phyloP scores from a whole-genome alignment of 2,888 invertebrate genomes.

The Epinotia brunnichana region DNA sequence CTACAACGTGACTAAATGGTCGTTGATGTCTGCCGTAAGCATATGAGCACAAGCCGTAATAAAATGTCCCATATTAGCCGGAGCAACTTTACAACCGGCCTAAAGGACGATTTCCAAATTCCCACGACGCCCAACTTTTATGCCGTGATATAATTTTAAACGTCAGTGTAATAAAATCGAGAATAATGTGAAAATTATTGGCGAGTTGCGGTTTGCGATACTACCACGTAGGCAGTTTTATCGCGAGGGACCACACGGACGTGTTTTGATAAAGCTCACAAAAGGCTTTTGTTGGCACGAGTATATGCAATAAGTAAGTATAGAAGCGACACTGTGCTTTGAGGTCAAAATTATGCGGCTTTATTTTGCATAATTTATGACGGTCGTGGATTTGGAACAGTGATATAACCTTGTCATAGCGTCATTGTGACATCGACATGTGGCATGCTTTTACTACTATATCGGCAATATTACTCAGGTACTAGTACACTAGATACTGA shows the following conservation, averaged over 20 bases:
- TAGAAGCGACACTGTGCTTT: constrained; percentile 1
- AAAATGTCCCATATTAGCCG: constrained; percentile 23
- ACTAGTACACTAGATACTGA: too few relatives aligned
- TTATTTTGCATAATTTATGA: too few relatives aligned
- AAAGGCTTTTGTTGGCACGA: constrained; percentile 52
- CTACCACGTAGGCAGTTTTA: constrained; percentile 52
- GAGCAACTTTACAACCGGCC: constrained; percentile 23
- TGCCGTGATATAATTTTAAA: constrained; percentile 29
- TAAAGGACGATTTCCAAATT: constrained; percentile 41
- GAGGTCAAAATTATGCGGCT: neutral
- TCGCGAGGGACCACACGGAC: constrained; percentile 51
- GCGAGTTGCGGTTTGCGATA: constrained; percentile 40
- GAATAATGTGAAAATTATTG: constrained; percentile 41
- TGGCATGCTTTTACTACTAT: too few relatives aligned
- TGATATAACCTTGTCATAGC: too few relatives aligned
- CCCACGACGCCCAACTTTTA: constrained; percentile 36
- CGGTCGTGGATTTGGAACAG: too few relatives aligned
- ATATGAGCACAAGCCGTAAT: neutral
- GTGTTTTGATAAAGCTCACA: constrained; percentile 55
- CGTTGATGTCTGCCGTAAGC: too few relatives aligned
- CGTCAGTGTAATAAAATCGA: constrained; percentile 39
- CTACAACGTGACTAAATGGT: neutral
- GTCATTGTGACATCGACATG: too few relatives aligned
- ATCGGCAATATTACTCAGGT: too few relatives aligned
- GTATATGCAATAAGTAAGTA: neutral